Conservation (phyloP, 2,113 vertebrate species). For the Vombatus ursinus region DNA sequence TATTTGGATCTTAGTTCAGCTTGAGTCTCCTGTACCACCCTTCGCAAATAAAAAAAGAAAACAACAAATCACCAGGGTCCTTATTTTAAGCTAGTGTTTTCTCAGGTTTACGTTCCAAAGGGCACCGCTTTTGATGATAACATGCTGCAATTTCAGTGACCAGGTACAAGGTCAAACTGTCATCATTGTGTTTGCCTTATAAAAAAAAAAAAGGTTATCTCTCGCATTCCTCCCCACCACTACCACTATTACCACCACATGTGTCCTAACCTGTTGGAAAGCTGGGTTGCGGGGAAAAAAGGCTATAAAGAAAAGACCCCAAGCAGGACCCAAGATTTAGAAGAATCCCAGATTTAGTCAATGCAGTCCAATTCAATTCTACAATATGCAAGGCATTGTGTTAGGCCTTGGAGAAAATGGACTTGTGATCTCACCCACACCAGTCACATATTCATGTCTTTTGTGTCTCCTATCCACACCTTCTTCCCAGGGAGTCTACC, state of each 20-base stretch:
- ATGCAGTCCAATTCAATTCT: neutral
- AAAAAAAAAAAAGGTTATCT: too few relatives aligned
- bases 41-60: constrained; percentile 23
- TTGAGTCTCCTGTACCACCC: neutral
- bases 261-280: neutral
- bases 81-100: constrained; percentile 22
- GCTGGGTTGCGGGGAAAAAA: neutral
- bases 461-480: neutral
- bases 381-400: neutral
- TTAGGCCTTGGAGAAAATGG: neutral
- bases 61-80: constrained; percentile 17
- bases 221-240: neutral
- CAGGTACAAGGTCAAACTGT: too few relatives aligned
- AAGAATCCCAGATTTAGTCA: neutral
- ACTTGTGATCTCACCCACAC: neutral
- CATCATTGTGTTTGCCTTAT: too few relatives aligned
- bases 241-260: neutral
- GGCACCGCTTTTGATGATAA: neutral
- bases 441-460: neutral
- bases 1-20: constrained; percentile 16
- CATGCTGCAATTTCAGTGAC: neutral
- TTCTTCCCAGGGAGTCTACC: neutral
- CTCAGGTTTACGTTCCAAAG: neutral
- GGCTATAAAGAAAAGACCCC: neutral
- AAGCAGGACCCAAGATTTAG: too few relatives aligned